These are phyloP conservation scores for Didymodactylos carnosus DNA, from an alignment of 2,888 invertebrate species.

Conservation along the genomic window DNA sequence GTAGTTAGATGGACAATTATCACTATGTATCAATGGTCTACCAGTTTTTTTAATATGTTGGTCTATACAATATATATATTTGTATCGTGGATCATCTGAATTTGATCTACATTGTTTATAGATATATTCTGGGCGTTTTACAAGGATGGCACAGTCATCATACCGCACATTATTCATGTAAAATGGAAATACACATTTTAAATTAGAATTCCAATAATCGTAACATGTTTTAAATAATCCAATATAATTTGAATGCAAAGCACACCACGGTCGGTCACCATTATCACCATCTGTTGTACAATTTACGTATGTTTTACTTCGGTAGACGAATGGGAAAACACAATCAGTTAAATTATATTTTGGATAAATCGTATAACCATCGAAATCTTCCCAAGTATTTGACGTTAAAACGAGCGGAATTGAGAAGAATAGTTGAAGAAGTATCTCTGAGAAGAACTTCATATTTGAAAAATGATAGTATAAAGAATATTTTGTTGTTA, in stretches of 20 bases:
- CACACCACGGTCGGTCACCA: constrained; percentile 1
- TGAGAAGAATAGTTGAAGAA: too few relatives aligned
- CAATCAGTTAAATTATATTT: background rate
- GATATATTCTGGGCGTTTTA: too few relatives aligned
- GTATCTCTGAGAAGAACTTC: too few relatives aligned
- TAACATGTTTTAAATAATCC: constrained; percentile 1
- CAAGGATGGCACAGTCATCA: too few relatives aligned
- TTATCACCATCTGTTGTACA: background rate
- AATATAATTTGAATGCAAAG: background rate
- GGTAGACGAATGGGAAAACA: constrained; percentile 4
- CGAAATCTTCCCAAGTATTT: too few relatives aligned
- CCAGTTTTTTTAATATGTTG: background rate
- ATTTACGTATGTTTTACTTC: background rate
- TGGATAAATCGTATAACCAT: too few relatives aligned
- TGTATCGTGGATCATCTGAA: background rate
- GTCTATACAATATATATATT: background rate
- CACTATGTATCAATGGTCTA: background rate
- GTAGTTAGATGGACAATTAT: background rate
- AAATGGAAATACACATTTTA: background rate
- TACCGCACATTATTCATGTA: too few relatives aligned
- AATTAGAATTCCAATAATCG: background rate
- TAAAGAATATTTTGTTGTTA: too few relatives aligned
- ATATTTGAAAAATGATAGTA: too few relatives aligned
- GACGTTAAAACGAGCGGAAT: too few relatives aligned
- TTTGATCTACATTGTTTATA: background rate